Base-by-base conservation (phyloP, 53 echinoderm and acorn worm genomes). In the Apostichopus leukothele region DNA sequence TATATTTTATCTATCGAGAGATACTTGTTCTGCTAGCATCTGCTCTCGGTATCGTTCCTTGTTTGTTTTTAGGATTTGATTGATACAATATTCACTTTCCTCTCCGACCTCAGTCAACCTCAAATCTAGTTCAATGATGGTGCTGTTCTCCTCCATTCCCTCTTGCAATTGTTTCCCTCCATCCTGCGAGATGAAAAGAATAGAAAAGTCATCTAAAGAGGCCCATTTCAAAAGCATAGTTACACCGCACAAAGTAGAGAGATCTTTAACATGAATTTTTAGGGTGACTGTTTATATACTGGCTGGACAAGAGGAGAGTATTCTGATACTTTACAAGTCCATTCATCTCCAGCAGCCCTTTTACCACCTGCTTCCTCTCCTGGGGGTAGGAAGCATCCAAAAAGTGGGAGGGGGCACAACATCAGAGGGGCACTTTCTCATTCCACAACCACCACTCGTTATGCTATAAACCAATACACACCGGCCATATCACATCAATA, bases 61-160 rank as follows among this genome's bases (percentile, higher is more conserved):
- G 89, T 98, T 98, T 86, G 89, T 98, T 95, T 98, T 98, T 26
- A 98, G 87, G 78, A 98, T 98, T 79, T 98, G 95, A 77, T 94
- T 98, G 89, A 98, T 98, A 90, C 95, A 98, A 90, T 98, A 98
- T 75, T 98, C 98, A 26, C 95, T 96, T 89, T 98, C 98, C 89
- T 98, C 95, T 9, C 98, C 98, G 13, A 95, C 98, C 86, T 98
- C 98, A 16, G 98, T 98, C 88, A 98, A 90, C 53, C 98, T 79
- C 27, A 98, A 89, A 83, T 98, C 98, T 76, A 98, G 81, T 26
- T 98, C 96, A 67, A 93, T 75, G 67, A 98, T 89, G 75, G 94
- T 94, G 54, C 79, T 89, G 83, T 98, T 98, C 83, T 98, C 98
- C 78, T 98, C 98, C 96, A 98, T 94, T 50, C 98, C 98, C 60